Evolutionary conservation across 2,888 invertebrate species (phyloP), one percentile per base, ranked within the genome.

Genomic region (Thymelicus acteon): DNA sequence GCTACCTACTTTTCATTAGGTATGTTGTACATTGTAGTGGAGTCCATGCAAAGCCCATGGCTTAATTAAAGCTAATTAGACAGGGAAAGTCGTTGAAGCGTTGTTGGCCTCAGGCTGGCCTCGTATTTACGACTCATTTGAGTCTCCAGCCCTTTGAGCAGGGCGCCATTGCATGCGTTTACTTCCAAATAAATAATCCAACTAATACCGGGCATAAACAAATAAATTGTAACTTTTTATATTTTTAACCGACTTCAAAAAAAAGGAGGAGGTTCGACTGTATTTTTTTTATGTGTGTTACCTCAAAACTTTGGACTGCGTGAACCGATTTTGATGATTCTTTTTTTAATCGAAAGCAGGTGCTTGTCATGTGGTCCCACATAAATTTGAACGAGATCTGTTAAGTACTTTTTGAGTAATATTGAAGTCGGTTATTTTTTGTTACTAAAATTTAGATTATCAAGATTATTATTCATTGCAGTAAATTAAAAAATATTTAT

Each of bases 11-110:
- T 31, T 57, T 12, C 57, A 57, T 31, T 57, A n/a, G n/a, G n/a
- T n/a, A 57, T 6, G 31, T 88, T 84, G 65, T 58, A 52, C 52
- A 62, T 60, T 39, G 44, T 54, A 74, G 64, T 68, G 63, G 68
- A 72, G 76, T 71, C 64, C 68, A 72, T 74, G 57, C 19, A 57
- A 60, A 64, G 15, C 63, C 69, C 44, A 58, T 13, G n/a, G 63
- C 63, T 60, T 70, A 70, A 64, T 70, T 70, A 70, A 70, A 70
- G 63, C 69, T 70, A 70, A 70, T 70, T 40, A 69, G 69, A 70
- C 69, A 60, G 63, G 69, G 49, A 70, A 70, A 63, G 47, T 63
- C 63, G 63, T 70, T 70, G 69, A 70, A 70, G 63, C 69, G 63
- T 44, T 47, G 67, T 15, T 70, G 70, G 60, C 61, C 70, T 49